Evolutionary conservation across 2,888 invertebrate genomes (phyloP).

Genomic region (Anagyrus pseudococci): DNA sequence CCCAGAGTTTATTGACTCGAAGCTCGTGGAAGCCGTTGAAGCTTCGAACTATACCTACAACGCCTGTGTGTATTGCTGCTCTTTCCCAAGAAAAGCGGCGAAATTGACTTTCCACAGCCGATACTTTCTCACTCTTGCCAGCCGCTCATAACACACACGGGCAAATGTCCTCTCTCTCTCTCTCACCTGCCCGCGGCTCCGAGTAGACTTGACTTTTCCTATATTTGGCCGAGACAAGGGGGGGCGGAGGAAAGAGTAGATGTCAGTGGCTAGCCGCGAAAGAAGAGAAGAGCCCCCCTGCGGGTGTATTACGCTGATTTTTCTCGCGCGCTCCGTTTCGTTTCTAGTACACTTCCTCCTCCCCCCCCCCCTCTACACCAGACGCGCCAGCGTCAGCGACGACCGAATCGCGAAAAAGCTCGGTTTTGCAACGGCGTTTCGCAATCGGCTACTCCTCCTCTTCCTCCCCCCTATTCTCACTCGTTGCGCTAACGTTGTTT

Average conservation of each 20-base stretch:
- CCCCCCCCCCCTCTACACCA: background rate
- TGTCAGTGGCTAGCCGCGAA: conserved; percentile 2
- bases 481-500: too few relatives aligned
- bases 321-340: background rate
- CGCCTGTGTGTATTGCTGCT: too few relatives aligned
- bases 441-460: too few relatives aligned
- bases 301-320: background rate
- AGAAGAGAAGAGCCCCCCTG: background rate
- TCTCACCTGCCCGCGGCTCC: conserved; percentile 14
- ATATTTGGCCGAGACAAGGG: conserved; percentile 33
- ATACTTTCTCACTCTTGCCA: conserved; percentile 10
- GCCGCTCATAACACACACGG: too few relatives aligned
- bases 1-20: conserved; percentile 25
- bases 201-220: conserved; percentile 22
- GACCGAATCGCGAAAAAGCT: too few relatives aligned
- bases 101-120: background rate
- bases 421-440: too few relatives aligned
- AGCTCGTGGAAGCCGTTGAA: conserved; percentile 14
- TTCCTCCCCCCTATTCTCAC: too few relatives aligned
- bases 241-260: background rate
- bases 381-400: too few relatives aligned
- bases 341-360: background rate
- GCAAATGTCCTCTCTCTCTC: background rate
- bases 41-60: too few relatives aligned
- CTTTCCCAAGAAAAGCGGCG: background rate